A percentile compares a stretch with the other conserved stretches of the same genome.
phyloP scores from a whole-genome alignment of 2,888 invertebrate species.

The Apamea anceps region DNA sequence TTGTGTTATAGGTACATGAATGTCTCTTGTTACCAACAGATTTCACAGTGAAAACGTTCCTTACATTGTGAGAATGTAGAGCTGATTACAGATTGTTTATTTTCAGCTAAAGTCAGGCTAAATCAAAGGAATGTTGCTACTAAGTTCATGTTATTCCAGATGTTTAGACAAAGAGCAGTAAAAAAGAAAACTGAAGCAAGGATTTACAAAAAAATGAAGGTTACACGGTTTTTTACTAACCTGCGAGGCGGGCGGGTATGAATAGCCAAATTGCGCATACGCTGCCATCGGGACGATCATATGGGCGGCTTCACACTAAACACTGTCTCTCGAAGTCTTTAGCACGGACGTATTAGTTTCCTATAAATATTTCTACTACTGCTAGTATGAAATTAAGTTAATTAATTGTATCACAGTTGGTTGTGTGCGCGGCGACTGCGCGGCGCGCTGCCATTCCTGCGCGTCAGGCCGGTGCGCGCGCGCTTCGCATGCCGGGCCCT shows the following conservation, averaged over 20 bases:
- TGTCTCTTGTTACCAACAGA: not conserved
- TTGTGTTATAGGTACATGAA: constrained; percentile 1
- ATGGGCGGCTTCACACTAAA: constrained; percentile 89
- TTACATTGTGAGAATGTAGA: constrained; percentile 1
- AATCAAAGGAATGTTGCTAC: constrained; percentile 16
- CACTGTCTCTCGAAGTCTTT: constrained; percentile 89
- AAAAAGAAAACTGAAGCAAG: not conserved
- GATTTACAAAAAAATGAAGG: not conserved
- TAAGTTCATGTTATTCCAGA: not conserved
- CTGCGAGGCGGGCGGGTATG: constrained; percentile 98
- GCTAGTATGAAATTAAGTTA: constrained; percentile 78
- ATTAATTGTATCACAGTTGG: constrained; percentile 87
- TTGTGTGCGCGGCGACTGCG: constrained; percentile 86
- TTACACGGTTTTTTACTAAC: constrained; percentile 89
- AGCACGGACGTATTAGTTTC: constrained; percentile 84
- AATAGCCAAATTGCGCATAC: constrained; percentile 97
- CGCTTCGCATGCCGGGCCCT: constrained; percentile 84
- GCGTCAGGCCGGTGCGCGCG: constrained; percentile 85
- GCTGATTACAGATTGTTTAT: not conserved
- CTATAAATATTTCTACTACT: constrained; percentile 78
- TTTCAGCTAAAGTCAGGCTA: not conserved
- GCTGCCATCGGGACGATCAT: constrained; percentile 92
- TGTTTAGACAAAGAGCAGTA: constrained; percentile 25
- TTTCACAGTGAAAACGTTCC: not conserved
- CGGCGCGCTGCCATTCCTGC: constrained; percentile 88